Evolutionary conservation across 2,888 invertebrate genomes (phyloP).

Genomic region (Aromia moschata): DNA sequence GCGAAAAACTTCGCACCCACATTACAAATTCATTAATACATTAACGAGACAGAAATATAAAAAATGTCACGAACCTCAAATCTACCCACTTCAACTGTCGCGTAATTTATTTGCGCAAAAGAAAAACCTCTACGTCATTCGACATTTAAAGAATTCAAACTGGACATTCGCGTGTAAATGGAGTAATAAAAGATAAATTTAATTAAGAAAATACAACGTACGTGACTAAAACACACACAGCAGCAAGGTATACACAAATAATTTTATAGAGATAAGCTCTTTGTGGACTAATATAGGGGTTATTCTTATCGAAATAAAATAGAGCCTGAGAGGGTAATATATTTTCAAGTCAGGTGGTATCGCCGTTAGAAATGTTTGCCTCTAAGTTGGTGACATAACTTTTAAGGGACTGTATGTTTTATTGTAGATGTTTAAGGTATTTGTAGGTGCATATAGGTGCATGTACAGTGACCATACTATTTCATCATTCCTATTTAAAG

Average conservation of each 20-base stretch:
- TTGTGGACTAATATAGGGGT: constrained; percentile 13
- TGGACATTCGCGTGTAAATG: constrained; percentile 47
- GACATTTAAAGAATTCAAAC: constrained; percentile 28
- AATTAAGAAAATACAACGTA: constrained; percentile 48
- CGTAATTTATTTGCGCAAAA: not conserved
- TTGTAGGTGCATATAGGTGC: too few species aligned
- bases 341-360: not conserved
- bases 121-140: constrained; percentile 3
- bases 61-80: too few species aligned
- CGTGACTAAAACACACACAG: constrained; percentile 46
- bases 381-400: too few species aligned
- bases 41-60: too few species aligned
- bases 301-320: constrained; percentile 20
- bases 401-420: too few species aligned
- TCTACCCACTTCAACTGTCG: too few species aligned
- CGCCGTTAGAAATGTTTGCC: not conserved
- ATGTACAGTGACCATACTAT: too few species aligned
- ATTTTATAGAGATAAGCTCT: constrained; percentile 34
- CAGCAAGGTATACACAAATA: constrained; percentile 43
- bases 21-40: too few species aligned
- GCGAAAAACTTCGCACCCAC: too few species aligned
- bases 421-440: too few species aligned
- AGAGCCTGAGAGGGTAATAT: not conserved
- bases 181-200: constrained; percentile 48
- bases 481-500: too few species aligned